Conservation (phyloP, 2,113 vertebrate genomes). For the Potamarius usumacintae region DNA sequence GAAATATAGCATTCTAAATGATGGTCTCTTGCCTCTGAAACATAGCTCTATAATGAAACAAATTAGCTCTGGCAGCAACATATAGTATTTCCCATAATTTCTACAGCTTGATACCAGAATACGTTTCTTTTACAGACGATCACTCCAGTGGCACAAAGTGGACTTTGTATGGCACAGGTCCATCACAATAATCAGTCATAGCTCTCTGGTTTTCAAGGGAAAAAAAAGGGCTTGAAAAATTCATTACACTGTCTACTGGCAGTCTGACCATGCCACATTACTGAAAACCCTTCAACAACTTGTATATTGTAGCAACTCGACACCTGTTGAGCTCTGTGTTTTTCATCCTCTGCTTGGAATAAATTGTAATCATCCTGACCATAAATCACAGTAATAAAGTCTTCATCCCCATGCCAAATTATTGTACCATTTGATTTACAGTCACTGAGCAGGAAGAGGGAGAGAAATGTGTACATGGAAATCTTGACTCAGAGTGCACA, state of each 20-base stretch:
- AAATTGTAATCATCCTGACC: slow-evolving; percentile 74
- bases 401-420: slow-evolving; percentile 73
- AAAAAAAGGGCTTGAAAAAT: slow-evolving; percentile 58
- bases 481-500: slow-evolving; percentile 33
- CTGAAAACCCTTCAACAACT: slow-evolving; percentile 72
- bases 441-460: slow-evolving; percentile 53
- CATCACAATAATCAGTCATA: slow-evolving; percentile 71
- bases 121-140: slow-evolving; percentile 66
- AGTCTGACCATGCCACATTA: slow-evolving; percentile 65
- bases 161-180: slow-evolving; percentile 64
- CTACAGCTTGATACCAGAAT: slow-evolving; percentile 69
- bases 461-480: slow-evolving; percentile 53
- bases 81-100: slow-evolving; percentile 67
- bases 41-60: slow-evolving; percentile 10
- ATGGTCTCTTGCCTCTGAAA: slow-evolving; percentile 28
- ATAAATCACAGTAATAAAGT: slow-evolving; percentile 72
- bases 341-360: slow-evolving; percentile 75
- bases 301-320: slow-evolving; percentile 70
- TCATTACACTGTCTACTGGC: slow-evolving; percentile 64
- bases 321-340: slow-evolving; percentile 72
- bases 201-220: slow-evolving; percentile 45
- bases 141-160: slow-evolving; percentile 63
- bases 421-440: slow-evolving; percentile 72
- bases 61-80: slow-evolving; percentile 69
- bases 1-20: slow-evolving; percentile 8